These are phyloP conservation scores for Eupithecia subfuscata DNA, from an alignment of 2,888 invertebrate genomes.

Conservation along the genomic window DNA sequence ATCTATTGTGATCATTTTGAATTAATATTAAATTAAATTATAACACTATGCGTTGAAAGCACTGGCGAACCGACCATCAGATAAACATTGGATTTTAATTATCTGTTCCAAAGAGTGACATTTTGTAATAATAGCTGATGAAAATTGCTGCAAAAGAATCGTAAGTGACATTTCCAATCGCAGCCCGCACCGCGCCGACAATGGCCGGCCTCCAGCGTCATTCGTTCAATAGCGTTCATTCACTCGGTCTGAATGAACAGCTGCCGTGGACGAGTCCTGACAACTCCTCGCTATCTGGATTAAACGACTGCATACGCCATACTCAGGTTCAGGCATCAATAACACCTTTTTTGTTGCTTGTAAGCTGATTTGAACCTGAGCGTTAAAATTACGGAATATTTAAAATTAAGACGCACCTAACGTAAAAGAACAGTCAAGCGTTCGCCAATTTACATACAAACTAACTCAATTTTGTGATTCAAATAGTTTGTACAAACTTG, in stretches of 20 bases:
- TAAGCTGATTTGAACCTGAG: no score
- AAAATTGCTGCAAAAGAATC: constrained; percentile 7
- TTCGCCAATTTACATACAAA: not conserved
- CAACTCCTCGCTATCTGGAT: not conserved
- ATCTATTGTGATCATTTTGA: constrained; percentile 24
- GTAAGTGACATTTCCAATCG: constrained; percentile 52
- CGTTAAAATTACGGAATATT: no score
- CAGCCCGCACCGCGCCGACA: constrained; percentile 56
- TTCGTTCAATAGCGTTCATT: constrained; percentile 53
- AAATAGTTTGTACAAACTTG: not conserved
- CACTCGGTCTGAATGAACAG: constrained; percentile 56
- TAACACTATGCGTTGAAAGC: not conserved
- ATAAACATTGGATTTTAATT: not conserved
- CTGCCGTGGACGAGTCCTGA: not conserved
- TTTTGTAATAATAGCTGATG: not conserved
- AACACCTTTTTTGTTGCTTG: not conserved
- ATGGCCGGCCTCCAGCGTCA: constrained; percentile 63
- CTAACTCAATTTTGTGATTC: not conserved
- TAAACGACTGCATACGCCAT: not conserved
- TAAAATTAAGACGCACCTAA: no score
- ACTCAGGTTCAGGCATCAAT: not conserved
- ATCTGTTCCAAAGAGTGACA: not conserved
- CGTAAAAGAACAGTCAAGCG: not conserved
- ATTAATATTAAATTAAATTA: not conserved
- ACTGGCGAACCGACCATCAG: not conserved